phyloP scores from a whole-genome alignment of 2,888 invertebrate species.

The Ditylenchus weischeri region DNA sequence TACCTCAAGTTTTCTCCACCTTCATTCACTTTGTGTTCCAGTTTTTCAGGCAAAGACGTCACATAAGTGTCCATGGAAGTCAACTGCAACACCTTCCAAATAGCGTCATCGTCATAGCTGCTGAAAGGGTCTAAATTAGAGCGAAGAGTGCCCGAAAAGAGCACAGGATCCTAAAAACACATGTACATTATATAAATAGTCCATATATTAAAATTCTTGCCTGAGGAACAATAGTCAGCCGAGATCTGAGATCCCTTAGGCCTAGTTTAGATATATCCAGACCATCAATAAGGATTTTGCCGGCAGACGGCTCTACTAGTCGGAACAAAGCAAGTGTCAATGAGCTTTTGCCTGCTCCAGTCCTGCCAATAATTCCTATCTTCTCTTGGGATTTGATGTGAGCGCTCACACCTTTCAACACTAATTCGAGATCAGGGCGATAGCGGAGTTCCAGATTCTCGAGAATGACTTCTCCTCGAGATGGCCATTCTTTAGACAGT shows the following conservation, averaged over 20 bases:
- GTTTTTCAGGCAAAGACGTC: constrained; percentile 72
- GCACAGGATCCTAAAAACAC: constrained; percentile 77
- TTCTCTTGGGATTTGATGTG: constrained; percentile 60
- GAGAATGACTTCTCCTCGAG: constrained; percentile 74
- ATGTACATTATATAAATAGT: background rate
- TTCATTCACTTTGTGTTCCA: constrained; percentile 80
- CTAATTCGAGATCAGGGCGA: constrained; percentile 69
- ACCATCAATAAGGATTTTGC: constrained; percentile 78
- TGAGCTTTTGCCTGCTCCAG: constrained; percentile 75
- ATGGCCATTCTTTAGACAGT: constrained; percentile 72
- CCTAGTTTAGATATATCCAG: constrained; percentile 76
- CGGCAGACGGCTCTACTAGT: constrained; percentile 75
- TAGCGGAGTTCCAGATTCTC: constrained; percentile 78
- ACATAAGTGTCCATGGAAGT: constrained; percentile 84
- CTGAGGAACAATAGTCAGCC: constrained; percentile 73
- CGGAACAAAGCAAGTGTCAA: constrained; percentile 82
- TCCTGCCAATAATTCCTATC: constrained; percentile 38
- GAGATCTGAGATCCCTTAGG: constrained; percentile 76
- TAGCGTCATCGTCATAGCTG: constrained; percentile 72
- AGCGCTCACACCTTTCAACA: constrained; percentile 64
- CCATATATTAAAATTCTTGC: constrained; percentile 5
- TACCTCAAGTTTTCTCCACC: constrained; percentile 78
- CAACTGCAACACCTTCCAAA: constrained; percentile 83
- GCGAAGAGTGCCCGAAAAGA: constrained; percentile 85
- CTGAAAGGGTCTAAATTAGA: constrained; percentile 89